Evolutionary conservation across 2,113 vertebrate species (phyloP).

Genomic region (Jacana jacana): DNA sequence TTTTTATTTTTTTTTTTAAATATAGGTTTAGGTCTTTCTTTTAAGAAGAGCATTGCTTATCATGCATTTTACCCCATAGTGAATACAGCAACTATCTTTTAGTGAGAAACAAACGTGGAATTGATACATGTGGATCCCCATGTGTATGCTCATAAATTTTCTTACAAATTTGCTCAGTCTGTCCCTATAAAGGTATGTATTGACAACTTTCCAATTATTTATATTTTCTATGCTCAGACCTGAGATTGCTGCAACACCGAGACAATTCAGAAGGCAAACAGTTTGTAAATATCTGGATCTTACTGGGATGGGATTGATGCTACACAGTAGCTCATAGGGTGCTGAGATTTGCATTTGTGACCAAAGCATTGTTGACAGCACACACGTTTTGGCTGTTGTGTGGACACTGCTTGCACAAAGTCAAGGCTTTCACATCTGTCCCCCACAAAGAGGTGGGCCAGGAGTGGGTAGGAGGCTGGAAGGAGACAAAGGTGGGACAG

Average conservation of each 20-base stretch:
- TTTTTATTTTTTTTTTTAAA: neutral
- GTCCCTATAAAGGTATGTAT: neutral
- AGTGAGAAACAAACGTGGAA: neutral
- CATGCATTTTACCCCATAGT: neutral
- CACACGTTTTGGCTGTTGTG: neutral
- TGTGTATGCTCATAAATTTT: neutral
- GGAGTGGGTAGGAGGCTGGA: neutral
- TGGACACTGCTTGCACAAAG: neutral
- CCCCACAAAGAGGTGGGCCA: neutral
- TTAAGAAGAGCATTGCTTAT: neutral
- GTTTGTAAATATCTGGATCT: accelerated
- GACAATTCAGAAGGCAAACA: neutral
- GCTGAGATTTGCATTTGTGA: neutral
- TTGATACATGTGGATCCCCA: neutral
- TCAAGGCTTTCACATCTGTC: neutral
- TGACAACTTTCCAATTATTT: neutral
- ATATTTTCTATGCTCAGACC: neutral
- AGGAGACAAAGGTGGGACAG: neutral
- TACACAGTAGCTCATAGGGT: neutral
- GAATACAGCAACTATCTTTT: neutral
- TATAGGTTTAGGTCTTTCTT: neutral
- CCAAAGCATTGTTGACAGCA: neutral
- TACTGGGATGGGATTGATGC: neutral
- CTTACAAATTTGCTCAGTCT: neutral
- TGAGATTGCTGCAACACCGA: neutral